These are phyloP conservation scores for Siniperca chuatsi DNA, from an alignment of 2,113 vertebrate species.

Conservation along the genomic window DNA sequence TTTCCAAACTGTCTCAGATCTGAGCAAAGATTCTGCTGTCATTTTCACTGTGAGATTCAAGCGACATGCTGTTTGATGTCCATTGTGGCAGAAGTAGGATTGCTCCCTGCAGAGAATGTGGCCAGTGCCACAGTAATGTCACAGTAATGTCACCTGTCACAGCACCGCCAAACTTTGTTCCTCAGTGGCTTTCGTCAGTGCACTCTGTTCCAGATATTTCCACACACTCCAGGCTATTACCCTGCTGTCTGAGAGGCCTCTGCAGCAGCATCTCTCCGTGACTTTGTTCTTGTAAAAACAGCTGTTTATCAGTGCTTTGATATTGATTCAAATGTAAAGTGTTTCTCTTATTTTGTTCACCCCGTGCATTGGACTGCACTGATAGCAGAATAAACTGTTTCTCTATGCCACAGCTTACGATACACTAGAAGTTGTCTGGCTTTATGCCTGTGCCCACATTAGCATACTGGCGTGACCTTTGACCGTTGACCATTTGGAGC, in stretches of 20 bases:
- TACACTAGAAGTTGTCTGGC: neutral
- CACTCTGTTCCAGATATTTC: slow-evolving; percentile 7
- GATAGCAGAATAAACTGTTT: slow-evolving; percentile 6
- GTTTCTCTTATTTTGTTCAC: neutral
- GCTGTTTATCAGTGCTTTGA: neutral
- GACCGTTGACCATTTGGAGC: slow-evolving; percentile 46
- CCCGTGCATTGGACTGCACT: neutral
- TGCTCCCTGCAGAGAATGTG: slow-evolving; percentile 4
- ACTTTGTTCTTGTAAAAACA: slow-evolving; percentile 11
- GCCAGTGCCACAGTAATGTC: slow-evolving; percentile 32
- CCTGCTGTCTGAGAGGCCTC: slow-evolving; percentile 7
- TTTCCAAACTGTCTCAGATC: neutral
- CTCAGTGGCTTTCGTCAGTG: slow-evolving; percentile 4
- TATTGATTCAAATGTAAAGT: neutral
- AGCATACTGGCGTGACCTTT: slow-evolving; percentile 55
- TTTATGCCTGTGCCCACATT: slow-evolving; percentile 28
- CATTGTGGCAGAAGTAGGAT: slow-evolving; percentile 27
- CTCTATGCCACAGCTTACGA: neutral
- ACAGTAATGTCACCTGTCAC: slow-evolving; percentile 58
- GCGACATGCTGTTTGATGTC: slow-evolving; percentile 30
- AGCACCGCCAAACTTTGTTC: slow-evolving; percentile 20
- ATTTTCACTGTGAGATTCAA: slow-evolving; percentile 8
- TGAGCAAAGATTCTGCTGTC: neutral
- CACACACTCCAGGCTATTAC: neutral
- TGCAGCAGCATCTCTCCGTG: neutral